Conservation (phyloP, 2,797 vertebrate species). For the Poeciliopsis gracilis region DNA sequence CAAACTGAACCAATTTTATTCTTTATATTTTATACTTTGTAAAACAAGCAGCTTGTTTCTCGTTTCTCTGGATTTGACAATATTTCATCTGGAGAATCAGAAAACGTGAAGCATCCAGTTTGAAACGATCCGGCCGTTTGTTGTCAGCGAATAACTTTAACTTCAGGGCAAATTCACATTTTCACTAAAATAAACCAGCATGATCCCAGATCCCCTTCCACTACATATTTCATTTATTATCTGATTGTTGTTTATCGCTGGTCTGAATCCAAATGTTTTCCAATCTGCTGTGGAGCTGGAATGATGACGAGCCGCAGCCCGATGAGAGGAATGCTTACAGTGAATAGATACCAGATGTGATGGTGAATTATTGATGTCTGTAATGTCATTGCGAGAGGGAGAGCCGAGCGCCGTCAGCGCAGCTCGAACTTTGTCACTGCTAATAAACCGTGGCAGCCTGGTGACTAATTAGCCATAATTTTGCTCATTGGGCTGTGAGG, state of each 20-base stretch:
- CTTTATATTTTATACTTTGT: too few relatives aligned
- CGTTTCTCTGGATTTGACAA: not conserved
- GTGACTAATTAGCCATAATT: constrained; percentile 70
- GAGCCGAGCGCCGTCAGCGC: constrained; percentile 50
- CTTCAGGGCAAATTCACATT: not conserved
- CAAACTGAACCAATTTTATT: too few relatives aligned
- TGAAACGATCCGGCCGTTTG: not conserved
- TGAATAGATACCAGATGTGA: constrained; percentile 62
- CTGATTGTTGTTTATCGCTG: not conserved
- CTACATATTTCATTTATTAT: not conserved
- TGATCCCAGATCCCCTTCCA: not conserved
- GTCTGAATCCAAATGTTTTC: constrained; percentile 6
- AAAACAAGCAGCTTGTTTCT: not conserved
- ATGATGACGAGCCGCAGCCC: constrained; percentile 10
- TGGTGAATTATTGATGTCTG: constrained; percentile 54
- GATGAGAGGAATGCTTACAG: constrained; percentile 54
- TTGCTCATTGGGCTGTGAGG: constrained; percentile 58
- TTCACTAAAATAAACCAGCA: not conserved
- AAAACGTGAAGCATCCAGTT: not conserved
- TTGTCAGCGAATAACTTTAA: not conserved
- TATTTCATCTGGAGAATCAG: not conserved
- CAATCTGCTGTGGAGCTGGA: not conserved
- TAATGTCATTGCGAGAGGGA: constrained; percentile 44
- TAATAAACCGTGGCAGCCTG: constrained; percentile 63
- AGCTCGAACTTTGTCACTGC: constrained; percentile 53